phyloP scores from a whole-genome alignment of 1,140 invertebrate genomes.

The Lepidurus packardi region DNA sequence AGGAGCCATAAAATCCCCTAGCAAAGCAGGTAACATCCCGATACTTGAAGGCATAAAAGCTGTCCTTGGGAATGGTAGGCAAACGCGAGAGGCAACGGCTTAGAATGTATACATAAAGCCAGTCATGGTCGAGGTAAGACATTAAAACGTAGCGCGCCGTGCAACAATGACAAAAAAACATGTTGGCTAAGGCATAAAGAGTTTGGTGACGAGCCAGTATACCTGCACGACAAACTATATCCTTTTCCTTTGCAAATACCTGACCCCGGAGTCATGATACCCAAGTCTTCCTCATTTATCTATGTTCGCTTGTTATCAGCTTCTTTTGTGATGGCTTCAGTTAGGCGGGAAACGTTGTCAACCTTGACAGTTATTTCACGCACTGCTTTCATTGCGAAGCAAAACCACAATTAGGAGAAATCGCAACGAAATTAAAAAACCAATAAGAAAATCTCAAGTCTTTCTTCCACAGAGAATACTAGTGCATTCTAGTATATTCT shows the following conservation, averaged over 20 bases:
- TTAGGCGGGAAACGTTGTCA: background rate
- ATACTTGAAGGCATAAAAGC: background rate
- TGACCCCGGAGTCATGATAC: background rate
- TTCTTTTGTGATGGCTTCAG: background rate
- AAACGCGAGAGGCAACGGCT: background rate
- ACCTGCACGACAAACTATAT: background rate
- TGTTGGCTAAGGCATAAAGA: conserved; percentile 9
- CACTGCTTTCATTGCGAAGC: background rate
- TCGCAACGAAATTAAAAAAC: no score
- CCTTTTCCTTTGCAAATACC: background rate
- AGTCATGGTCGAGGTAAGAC: conserved; percentile 17
- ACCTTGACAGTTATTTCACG: background rate
- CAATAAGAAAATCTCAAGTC: no score
- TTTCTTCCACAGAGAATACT: no score
- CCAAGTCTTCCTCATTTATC: background rate
- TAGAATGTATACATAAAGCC: background rate
- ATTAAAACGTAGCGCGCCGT: background rate
- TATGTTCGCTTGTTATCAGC: background rate
- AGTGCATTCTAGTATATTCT: no score
- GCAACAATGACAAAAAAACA: conserved; percentile 8
- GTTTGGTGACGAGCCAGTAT: background rate
- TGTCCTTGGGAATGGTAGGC: background rate
- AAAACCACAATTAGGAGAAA: no score
- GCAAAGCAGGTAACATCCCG: background rate
- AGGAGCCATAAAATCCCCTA: background rate